Base-by-base conservation (phyloP, 2,797 vertebrate genomes). In the Rhinoraja longicauda region DNA sequence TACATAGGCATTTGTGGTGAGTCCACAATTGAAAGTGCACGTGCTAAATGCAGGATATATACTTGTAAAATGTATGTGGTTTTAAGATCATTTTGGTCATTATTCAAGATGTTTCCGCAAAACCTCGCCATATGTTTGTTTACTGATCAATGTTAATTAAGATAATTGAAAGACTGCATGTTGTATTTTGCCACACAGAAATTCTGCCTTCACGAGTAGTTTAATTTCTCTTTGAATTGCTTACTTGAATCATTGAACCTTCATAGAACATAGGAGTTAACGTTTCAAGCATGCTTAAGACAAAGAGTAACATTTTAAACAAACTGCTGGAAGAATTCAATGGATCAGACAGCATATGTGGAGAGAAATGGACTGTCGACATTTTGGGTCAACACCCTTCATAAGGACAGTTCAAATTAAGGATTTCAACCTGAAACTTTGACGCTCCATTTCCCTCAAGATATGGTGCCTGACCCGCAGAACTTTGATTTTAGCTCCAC, bases 101-200 rank as follows among this genome's bases (percentile, higher is more conserved):
- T 70, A 32, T 53, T 53, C 21, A 75, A 73, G 26, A 45, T 53
- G 13, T 17, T 12, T 53, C 64, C 53, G 70, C 53, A 92, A 75
- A 92, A 92, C 26, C 36, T 73, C 36, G n/a, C 13, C 90, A 57
- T 53, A 15, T 29, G 15, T 72, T 92, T 75, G 26, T 45, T n/a
- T 26, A 29, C 19, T 53, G 29, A 92, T 70, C 70, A 91, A 92
- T 75, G 57, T 45, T 92, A 45, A 57, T 92, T 92, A 45, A 53
- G 72, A 62, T 88, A 67, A 88, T 26, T 67, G 59, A 88, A 88
- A 88, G 7, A 88, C 3, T 88, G 17, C 17, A 67, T 64, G 36
- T 88, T 17, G 8, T 67, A n/a, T 19, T 36, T 15, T 32, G n/a
- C n/a, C 32, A 19, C 84, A 64, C n/a, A 21, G 29, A 62, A 36